These are phyloP conservation scores for Helicoverpa assulta DNA, from an alignment of 2,888 invertebrate species.

Conservation along the genomic window DNA sequence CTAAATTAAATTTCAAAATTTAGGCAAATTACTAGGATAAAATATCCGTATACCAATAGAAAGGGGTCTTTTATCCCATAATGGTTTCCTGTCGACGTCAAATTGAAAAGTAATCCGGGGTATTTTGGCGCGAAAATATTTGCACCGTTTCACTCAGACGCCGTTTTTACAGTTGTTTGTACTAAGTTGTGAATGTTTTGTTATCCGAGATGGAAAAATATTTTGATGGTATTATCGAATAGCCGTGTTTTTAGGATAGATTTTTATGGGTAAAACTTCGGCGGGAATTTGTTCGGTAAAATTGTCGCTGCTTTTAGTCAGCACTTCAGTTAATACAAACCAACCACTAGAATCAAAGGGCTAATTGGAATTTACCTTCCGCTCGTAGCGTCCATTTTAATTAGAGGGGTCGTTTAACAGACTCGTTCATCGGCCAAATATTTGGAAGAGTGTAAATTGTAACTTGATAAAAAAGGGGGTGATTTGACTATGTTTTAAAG, in stretches of 20 bases:
- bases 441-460: slow-evolving; percentile 23
- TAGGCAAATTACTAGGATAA: slow-evolving; percentile 16
- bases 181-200: slow-evolving; percentile 26
- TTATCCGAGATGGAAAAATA: slow-evolving; percentile 24
- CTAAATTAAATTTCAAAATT: no score
- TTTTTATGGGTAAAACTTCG: neutral
- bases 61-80: slow-evolving; percentile 38
- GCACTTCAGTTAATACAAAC: slow-evolving; percentile 47
- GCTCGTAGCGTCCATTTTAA: slow-evolving; percentile 23
- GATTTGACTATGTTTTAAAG: neutral
- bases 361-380: slow-evolving; percentile 27
- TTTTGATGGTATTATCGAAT: slow-evolving; percentile 10
- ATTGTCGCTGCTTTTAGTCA: neutral
- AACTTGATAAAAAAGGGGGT: neutral
- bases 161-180: slow-evolving; percentile 37
- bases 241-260: neutral
- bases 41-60: slow-evolving; percentile 32
- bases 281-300: neutral
- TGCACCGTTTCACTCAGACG: slow-evolving; percentile 24
- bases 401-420: slow-evolving; percentile 16
- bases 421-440: slow-evolving; percentile 20
- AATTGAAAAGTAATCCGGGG: slow-evolving; percentile 47
- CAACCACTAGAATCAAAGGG: slow-evolving; percentile 33
- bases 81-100: slow-evolving; percentile 46
- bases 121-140: slow-evolving; percentile 50